phyloP scores from a whole-genome alignment of 2,797 vertebrate species.

The Loris lydekkerianus region DNA sequence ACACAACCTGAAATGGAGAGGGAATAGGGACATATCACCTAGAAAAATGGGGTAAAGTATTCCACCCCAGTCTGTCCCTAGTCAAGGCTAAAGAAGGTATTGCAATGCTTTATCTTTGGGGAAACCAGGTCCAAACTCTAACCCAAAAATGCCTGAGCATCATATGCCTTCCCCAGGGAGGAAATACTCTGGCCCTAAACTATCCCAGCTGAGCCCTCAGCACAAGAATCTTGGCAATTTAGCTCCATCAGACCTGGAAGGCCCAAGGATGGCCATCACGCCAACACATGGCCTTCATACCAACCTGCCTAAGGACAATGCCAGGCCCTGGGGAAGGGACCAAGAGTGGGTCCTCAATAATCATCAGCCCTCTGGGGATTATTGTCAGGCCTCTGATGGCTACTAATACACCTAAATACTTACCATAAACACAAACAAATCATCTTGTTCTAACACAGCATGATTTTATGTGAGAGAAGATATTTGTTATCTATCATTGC shows the following conservation, averaged over 20 bases:
- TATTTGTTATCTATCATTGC: background rate
- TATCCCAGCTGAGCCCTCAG: background rate
- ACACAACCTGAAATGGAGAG: background rate
- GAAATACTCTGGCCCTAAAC: background rate
- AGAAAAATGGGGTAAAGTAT: background rate
- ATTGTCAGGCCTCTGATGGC: background rate
- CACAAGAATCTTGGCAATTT: background rate
- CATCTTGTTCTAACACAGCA: background rate
- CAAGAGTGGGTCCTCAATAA: background rate
- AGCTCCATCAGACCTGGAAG: background rate
- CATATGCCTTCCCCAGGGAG: background rate
- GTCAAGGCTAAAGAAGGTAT: background rate
- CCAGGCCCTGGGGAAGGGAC: background rate
- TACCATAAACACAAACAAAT: slow-evolving; percentile 19
- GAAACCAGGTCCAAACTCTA: background rate
- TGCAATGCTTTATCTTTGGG: background rate
- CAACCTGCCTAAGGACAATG: background rate
- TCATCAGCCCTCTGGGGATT: background rate
- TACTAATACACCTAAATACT: background rate
- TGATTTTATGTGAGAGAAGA: background rate
- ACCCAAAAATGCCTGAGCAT: background rate
- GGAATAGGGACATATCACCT: background rate
- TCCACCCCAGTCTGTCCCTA: background rate
- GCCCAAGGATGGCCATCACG: background rate
- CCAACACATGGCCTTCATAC: background rate